Conservation (phyloP, 2,113 vertebrate species). For the Phasianus colchicus region DNA sequence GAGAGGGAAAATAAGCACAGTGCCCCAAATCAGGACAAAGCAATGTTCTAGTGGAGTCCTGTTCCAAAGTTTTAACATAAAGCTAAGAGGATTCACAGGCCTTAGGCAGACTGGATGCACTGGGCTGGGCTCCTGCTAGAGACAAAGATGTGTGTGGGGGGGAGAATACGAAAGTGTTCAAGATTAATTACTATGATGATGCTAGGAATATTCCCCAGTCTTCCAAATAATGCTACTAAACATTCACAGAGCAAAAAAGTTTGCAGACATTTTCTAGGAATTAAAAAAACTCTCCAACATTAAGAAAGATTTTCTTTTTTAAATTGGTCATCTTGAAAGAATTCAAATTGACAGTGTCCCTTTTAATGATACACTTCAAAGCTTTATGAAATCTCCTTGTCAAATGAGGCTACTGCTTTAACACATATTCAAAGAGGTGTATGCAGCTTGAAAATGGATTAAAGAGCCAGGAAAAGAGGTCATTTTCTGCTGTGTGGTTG, state of each 20-base stretch:
- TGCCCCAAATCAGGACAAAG: background rate
- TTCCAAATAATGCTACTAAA: slow-evolving; percentile 17
- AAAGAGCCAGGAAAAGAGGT: slow-evolving; percentile 14
- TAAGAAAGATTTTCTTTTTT: background rate
- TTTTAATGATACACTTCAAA: slow-evolving; percentile 42
- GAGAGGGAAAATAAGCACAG: background rate
- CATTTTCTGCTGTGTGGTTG: background rate
- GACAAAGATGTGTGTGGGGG: background rate
- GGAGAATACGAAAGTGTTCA: background rate
- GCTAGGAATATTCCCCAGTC: background rate
- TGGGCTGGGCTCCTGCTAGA: background rate
- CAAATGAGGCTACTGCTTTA: slow-evolving; percentile 41
- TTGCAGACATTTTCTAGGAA: background rate
- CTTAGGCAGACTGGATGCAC: background rate
- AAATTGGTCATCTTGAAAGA: slow-evolving; percentile 43
- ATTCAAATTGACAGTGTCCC: background rate
- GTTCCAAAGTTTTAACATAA: background rate
- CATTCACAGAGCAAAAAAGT: background rate
- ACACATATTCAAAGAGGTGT: slow-evolving; percentile 17
- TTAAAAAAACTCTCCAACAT: background rate
- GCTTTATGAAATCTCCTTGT: slow-evolving; percentile 32
- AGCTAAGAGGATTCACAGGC: background rate
- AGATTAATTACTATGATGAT: background rate
- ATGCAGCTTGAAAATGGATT: slow-evolving; percentile 30
- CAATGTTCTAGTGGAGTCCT: background rate